Evolutionary conservation across 2,113 vertebrate species (phyloP).

Genomic region (Equus przewalskii): DNA sequence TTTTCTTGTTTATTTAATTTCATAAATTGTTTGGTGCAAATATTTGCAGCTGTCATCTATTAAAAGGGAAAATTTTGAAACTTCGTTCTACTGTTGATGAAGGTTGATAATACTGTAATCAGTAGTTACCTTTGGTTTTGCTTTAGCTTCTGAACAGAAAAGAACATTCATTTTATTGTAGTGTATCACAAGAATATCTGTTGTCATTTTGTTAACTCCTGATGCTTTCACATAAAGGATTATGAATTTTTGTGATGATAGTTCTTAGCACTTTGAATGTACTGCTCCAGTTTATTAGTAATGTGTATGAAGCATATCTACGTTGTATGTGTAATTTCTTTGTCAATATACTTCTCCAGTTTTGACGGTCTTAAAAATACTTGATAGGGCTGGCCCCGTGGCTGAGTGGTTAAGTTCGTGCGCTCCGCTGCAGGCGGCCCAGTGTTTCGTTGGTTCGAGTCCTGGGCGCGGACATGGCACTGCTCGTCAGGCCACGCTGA

Average conservation of each 20-base stretch:
- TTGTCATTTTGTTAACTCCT: not conserved
- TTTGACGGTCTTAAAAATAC: not conserved
- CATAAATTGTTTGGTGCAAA: not conserved
- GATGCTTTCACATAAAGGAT: not conserved
- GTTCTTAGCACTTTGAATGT: not conserved
- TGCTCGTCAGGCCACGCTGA: too few relatives aligned
- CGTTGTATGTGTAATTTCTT: conserved; percentile 6
- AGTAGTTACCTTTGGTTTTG: not conserved
- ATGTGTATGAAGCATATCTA: not conserved
- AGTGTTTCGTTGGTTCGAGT: too few relatives aligned
- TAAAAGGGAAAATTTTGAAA: not conserved
- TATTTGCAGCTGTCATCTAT: not conserved
- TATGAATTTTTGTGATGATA: conserved; percentile 5
- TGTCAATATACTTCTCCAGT: not conserved
- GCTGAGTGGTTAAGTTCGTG: too few relatives aligned
- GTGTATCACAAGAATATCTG: not conserved
- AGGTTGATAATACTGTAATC: not conserved
- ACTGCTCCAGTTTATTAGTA: not conserved
- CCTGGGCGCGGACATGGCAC: too few relatives aligned
- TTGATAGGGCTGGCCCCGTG: too few relatives aligned
- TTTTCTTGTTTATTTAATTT: conserved; percentile 55
- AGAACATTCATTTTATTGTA: conserved; percentile 22
- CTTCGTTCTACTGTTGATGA: not conserved
- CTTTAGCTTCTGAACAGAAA: not conserved
- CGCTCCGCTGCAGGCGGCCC: too few relatives aligned